phyloP scores from a whole-genome alignment of 2,888 invertebrate genomes.

The Machimus rusticus region DNA sequence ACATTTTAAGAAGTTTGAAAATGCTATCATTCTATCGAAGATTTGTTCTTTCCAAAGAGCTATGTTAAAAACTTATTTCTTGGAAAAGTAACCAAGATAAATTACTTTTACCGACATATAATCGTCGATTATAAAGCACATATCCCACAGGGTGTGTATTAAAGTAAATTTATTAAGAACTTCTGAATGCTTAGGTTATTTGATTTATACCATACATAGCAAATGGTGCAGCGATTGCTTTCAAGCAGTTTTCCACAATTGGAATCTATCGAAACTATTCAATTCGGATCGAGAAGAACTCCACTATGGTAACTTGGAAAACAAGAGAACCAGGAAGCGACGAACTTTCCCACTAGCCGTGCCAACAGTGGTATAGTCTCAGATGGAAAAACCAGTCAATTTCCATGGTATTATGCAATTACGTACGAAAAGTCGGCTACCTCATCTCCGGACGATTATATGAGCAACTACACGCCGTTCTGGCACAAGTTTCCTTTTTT shows the following conservation, averaged over 20 bases:
- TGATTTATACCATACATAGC: too few species aligned
- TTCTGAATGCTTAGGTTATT: too few species aligned
- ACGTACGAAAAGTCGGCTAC: neutral
- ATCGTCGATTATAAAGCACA: too few species aligned
- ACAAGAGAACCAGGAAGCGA: neutral
- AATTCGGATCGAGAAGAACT: neutral
- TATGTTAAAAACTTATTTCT: too few species aligned
- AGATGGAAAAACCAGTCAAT: neutral
- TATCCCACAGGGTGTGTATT: neutral
- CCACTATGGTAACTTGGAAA: neutral
- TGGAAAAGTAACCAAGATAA: too few species aligned
- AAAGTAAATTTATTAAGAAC: neutral
- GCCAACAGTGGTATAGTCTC: neutral
- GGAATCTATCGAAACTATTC: neutral
- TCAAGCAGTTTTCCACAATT: neutral
- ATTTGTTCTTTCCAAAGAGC: too few species aligned
- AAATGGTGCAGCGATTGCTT: neutral
- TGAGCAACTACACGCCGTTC: neutral
- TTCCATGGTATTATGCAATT: constrained; percentile 13
- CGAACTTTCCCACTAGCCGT: neutral
- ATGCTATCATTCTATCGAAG: too few species aligned
- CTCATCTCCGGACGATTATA: constrained; percentile 9
- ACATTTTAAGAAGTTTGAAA: too few species aligned
- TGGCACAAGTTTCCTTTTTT: neutral
- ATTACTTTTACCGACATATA: too few species aligned